These are phyloP conservation scores for Arrhamphus sclerolepis DNA, from an alignment of 2,797 vertebrate genomes.

Conservation along the genomic window DNA sequence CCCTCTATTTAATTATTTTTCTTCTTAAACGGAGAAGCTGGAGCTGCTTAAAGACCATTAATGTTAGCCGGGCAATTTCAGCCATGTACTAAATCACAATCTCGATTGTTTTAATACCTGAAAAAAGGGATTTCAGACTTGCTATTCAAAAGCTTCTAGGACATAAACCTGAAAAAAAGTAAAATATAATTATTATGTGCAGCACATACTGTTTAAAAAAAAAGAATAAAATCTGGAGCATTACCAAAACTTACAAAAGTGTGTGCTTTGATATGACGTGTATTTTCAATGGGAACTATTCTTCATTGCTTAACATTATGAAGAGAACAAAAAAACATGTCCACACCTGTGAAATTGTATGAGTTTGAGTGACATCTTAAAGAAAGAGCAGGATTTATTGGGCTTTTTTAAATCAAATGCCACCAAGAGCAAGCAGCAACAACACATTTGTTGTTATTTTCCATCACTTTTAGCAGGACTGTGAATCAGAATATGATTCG, in stretches of 20 bases:
- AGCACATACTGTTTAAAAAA: conserved; percentile 6
- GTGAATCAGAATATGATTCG: too few species aligned
- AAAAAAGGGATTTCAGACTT: conserved; percentile 33
- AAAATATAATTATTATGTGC: conserved; percentile 39
- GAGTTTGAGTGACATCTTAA: conserved; percentile 16
- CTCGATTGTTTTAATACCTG: conserved; percentile 40
- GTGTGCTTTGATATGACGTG: conserved; percentile 4
- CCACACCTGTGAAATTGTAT: conserved; percentile 38
- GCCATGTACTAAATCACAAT: conserved; percentile 50
- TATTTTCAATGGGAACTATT: conserved; percentile 10
- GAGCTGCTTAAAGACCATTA: conserved; percentile 46
- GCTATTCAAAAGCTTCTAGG: conserved; percentile 42
- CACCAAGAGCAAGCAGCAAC: too few species aligned
- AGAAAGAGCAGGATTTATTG: too few species aligned
- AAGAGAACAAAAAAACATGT: conserved; percentile 36
- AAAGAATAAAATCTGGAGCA: background rate
- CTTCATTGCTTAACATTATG: conserved; percentile 16
- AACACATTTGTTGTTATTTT: too few species aligned
- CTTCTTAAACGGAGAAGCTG: conserved; percentile 44
- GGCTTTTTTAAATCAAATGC: too few species aligned
- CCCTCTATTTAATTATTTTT: conserved; percentile 47
- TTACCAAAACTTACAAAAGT: conserved; percentile 38
- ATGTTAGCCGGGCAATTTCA: conserved; percentile 49
- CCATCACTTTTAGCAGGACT: too few species aligned
- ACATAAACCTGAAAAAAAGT: conserved; percentile 37